Evolutionary conservation across 2,797 vertebrate species (phyloP).

Genomic region (Epinephelus malabaricus): DNA sequence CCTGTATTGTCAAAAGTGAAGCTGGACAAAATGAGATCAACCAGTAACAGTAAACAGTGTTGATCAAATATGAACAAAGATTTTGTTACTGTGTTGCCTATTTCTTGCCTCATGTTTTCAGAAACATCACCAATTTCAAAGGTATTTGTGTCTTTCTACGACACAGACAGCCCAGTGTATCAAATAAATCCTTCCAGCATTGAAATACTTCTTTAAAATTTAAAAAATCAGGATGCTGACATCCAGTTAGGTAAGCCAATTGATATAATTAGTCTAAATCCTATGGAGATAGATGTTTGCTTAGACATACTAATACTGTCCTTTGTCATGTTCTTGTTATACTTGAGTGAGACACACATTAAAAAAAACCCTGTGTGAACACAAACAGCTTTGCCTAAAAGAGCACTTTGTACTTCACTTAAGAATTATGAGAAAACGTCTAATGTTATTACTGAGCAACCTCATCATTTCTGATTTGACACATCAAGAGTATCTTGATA

Average conservation of each 20-base stretch:
- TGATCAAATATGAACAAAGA: too few species aligned
- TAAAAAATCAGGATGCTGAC: neutral
- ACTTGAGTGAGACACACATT: neutral
- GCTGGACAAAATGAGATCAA: too few species aligned
- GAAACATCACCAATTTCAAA: too few species aligned
- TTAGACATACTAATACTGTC: neutral
- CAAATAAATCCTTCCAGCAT: too few species aligned
- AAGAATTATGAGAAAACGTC: neutral
- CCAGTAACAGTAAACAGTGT: too few species aligned
- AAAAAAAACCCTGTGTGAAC: neutral
- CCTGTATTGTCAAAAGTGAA: too few species aligned
- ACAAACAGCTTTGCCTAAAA: neutral
- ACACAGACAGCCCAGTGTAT: too few species aligned
- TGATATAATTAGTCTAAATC: neutral
- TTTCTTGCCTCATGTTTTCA: too few species aligned
- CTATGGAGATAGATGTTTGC: neutral
- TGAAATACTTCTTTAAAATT: neutral
- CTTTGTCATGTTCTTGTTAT: neutral
- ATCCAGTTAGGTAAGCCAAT: neutral
- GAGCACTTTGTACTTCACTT: neutral
- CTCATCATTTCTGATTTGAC: constrained; percentile 3
- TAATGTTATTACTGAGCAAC: neutral
- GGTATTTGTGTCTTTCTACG: too few species aligned
- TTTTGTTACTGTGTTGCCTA: too few species aligned
- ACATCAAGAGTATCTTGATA: neutral